Base-by-base conservation (phyloP, 2,888 invertebrate genomes). In the Rhaphigaster nebulosa region DNA sequence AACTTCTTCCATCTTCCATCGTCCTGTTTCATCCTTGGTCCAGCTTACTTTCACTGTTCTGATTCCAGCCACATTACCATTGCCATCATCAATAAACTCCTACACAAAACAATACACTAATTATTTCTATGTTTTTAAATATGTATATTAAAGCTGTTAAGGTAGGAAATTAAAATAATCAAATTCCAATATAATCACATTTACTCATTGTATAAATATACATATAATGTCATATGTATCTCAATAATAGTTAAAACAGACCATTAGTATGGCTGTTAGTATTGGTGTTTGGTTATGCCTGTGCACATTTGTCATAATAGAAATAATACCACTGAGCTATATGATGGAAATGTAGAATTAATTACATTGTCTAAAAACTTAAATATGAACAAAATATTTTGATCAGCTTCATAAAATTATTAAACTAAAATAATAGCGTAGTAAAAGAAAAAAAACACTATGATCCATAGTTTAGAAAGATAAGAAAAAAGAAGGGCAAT, bases 1-100 rank as follows among this genome's bases (percentile, higher is more conserved):
- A 87, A 97, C 94, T 94, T 99, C 98, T 91, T 96, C 95, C 98
- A 99, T 98, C 93, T 97, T 97, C 99, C 99, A 99, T 91, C 98
- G 95, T 0, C 99, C 99, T 89, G 95, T 96, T 45, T 97, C 96
- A 93, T 98, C 98, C 93, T 98, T 98, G n/a, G 95, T 96, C 99
- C 99, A 99, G 92, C 97, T 97, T 52, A 99, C 99, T 92, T 97
- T 95, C 45, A 98, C 97, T 0, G 99, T 98, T 89, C 96, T 96
- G 56, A 99, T 97, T 50, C 98, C 99, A 93, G 95, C 95, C n/a
- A 99, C 97, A 93, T 97, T 96, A 34, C 98, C 99, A 92, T 95
- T 94, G 93, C 97, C 98, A 94, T 99, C 97, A 93, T 97, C 98
- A 91, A 99, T 94, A 94, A 99, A 99, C 94, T 98, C 98, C 95